Percentiles rank a stretch among this genome's conserved stretches.
Conservation (phyloP, 2,888 invertebrate species). For the Abscondita cerata region DNA sequence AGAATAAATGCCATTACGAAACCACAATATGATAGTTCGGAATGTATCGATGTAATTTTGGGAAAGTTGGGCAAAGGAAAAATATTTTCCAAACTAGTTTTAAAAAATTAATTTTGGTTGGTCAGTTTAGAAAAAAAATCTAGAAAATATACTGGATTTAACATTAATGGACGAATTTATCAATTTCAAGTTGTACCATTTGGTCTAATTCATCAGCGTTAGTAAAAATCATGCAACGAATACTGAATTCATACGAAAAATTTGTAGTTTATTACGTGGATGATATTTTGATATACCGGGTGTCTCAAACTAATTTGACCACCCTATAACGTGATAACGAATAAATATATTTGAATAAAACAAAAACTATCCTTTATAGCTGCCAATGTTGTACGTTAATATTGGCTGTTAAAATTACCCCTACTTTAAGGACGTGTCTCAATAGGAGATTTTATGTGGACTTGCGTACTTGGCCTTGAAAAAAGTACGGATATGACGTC, state of each 20-base stretch:
- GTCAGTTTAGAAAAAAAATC: not conserved
- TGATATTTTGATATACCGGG: no score
- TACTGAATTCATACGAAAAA: not conserved
- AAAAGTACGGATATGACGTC: no score
- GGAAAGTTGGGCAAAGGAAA: not conserved
- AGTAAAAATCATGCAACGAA: not conserved
- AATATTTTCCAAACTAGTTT: not conserved
- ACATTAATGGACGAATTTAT: not conserved
- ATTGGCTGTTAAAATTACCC: no score
- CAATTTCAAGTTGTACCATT: not conserved
- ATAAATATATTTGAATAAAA: no score
- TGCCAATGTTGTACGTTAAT: no score
- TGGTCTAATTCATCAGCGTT: not conserved
- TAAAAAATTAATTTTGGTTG: not conserved
- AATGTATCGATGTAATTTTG: not conserved
- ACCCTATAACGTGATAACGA: no score
- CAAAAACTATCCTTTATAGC: no score
- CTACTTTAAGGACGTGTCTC: no score
- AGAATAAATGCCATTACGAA: not conserved
- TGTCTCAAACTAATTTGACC: no score
- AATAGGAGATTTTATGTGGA: no score
- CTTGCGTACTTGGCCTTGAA: no score
- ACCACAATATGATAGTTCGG: not conserved
- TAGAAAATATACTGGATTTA: not conserved
- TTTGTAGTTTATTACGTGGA: no score